These are phyloP conservation scores for Steatocranus sp. DNA, from an alignment of 2,797 vertebrate species.

Conservation along the genomic window DNA sequence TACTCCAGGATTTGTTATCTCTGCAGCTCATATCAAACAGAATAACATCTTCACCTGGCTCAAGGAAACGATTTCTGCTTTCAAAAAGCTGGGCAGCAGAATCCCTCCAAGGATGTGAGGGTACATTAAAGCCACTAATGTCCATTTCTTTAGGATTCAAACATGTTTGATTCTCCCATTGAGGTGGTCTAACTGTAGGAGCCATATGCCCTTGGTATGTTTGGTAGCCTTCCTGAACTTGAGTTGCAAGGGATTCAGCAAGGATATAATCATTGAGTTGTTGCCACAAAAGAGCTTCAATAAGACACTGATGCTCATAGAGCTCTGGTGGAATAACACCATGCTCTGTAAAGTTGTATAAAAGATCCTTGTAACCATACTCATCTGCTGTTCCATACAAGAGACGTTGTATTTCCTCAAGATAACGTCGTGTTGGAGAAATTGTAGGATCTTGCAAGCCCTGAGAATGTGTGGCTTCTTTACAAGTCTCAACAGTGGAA, in stretches of 20 bases:
- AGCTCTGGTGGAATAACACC: constrained; percentile 75
- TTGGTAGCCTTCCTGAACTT: constrained; percentile 41
- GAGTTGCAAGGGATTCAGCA: constrained; percentile 63
- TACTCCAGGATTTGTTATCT: constrained; percentile 65
- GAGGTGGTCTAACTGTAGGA: constrained; percentile 4
- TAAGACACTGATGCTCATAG: constrained; percentile 78
- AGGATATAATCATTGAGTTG: constrained; percentile 79
- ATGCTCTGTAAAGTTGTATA: constrained; percentile 76
- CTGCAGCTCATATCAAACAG: constrained; percentile 78
- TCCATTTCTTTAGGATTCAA: constrained; percentile 68
- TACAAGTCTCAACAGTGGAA: background rate
- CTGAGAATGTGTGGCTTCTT: constrained; percentile 24
- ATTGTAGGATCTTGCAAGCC: constrained; percentile 47
- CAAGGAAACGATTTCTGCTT: constrained; percentile 56
- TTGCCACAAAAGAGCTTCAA: constrained; percentile 79
- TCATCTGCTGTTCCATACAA: constrained; percentile 73
- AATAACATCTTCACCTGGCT: constrained; percentile 65
- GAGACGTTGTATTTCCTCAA: constrained; percentile 75
- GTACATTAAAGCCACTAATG: constrained; percentile 67
- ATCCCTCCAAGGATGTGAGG: constrained; percentile 75
- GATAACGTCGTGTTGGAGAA: constrained; percentile 65
- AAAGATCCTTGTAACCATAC: constrained; percentile 79
- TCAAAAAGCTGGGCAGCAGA: constrained; percentile 44
- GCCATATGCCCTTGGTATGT: constrained; percentile 18
- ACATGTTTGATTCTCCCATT: constrained; percentile 34